Evolutionary conservation across 2,888 invertebrate genomes (phyloP).

Genomic region (Stramonita haemastoma): DNA sequence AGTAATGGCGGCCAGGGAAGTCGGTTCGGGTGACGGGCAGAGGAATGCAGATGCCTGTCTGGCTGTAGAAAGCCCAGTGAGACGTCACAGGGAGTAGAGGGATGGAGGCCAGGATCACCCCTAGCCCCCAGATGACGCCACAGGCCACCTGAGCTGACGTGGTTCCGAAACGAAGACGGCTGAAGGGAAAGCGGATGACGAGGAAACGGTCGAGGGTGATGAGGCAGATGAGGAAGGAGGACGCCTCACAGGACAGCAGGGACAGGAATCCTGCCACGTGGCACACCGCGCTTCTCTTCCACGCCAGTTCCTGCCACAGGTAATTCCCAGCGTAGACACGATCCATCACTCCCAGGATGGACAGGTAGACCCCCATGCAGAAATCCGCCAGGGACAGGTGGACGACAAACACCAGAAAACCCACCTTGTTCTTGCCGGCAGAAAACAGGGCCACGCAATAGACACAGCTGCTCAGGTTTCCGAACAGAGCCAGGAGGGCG

Average conservation of each 20-base stretch:
- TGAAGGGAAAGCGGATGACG: slow-evolving; percentile 21
- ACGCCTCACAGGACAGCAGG: slow-evolving; percentile 7
- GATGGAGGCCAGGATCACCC: neutral
- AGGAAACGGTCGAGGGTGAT: slow-evolving; percentile 28
- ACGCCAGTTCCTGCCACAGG: neutral
- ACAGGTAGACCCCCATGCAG: neutral
- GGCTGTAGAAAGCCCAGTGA: slow-evolving; percentile 29
- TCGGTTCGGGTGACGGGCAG: neutral
- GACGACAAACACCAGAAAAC: neutral
- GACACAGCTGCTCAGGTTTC: neutral
- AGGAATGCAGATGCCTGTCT: slow-evolving; percentile 21
- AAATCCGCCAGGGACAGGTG: slow-evolving; percentile 8
- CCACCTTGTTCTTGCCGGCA: neutral
- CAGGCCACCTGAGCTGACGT: neutral
- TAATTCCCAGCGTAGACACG: neutral
- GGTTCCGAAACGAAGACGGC: neutral
- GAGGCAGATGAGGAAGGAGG: slow-evolving; percentile 5
- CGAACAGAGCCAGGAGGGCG: neutral
- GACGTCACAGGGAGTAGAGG: slow-evolving; percentile 2
- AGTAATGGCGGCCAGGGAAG: neutral
- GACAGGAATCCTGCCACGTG: neutral
- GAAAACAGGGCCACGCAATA: neutral
- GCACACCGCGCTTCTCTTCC: neutral
- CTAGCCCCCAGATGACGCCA: neutral
- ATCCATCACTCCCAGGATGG: neutral